A percentile compares a stretch with the other conserved stretches of the same genome.
Evolutionary conservation across 2,888 invertebrate species (phyloP).

Genomic region (Halictus quadricinctus): DNA sequence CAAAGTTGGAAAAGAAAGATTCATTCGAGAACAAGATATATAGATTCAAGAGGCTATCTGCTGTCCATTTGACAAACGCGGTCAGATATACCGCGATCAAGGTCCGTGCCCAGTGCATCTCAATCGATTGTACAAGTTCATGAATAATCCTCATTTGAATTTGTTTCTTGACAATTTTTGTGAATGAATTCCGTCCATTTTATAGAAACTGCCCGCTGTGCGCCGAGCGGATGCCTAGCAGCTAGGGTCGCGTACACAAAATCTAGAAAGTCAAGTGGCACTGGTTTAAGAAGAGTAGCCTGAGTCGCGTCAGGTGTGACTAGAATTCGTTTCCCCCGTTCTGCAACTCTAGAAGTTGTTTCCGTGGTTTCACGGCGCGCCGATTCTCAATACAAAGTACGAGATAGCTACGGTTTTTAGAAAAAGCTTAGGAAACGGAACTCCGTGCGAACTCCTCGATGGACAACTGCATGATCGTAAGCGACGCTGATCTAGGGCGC

Average conservation of each 20-base stretch:
- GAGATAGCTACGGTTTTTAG: conserved; percentile 34
- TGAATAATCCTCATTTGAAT: not conserved
- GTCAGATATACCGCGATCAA: not conserved
- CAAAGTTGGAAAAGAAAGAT: too few relatives aligned
- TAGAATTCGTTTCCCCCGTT: conserved; percentile 61
- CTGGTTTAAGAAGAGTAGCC: conserved; percentile 47
- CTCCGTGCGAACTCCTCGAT: conserved; percentile 26
- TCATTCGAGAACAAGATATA: too few relatives aligned
- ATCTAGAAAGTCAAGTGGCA: conserved; percentile 53
- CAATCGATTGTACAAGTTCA: not conserved
- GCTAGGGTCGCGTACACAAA: conserved; percentile 37
- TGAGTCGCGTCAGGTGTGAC: conserved; percentile 61
- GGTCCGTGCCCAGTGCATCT: not conserved
- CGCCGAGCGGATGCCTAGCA: conserved; percentile 30
- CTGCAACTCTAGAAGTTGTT: conserved; percentile 8
- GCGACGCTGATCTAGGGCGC: conserved; percentile 12
- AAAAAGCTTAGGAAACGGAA: conserved; percentile 55
- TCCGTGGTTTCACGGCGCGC: not conserved
- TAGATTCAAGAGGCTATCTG: not conserved
- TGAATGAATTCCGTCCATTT: not conserved
- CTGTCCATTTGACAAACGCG: not conserved
- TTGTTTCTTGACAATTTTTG: not conserved
- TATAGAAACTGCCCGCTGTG: not conserved
- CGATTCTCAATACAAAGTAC: conserved; percentile 13
- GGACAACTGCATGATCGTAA: conserved; percentile 15